Evolutionary conservation across 2,888 invertebrate species (phyloP), one percentile per base, ranked within the genome.

Genomic region (Argynnis bischoffii): DNA sequence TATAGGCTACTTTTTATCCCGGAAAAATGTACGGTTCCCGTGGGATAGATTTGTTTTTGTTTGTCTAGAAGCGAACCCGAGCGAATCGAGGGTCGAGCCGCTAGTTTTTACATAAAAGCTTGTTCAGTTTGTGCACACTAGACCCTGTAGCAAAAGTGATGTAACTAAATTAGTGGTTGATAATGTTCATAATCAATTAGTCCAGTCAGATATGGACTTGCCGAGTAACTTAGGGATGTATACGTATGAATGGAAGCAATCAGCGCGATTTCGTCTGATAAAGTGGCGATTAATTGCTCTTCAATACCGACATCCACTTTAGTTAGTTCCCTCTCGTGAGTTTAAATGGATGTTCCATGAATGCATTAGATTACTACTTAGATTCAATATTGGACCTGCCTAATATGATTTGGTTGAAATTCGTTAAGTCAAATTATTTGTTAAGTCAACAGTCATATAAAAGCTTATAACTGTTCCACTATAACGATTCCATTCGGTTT

Each of bases 201-300:
- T 41, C 35, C 47, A 26, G 59, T 48, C 59, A 59, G 47, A 59
- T 48, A 59, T 57, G 26, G 21, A 48, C 13, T 59, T 47, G 21
- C 26, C 59, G 31, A 59, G 59, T 16, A 48, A 59, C 48, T 59
- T 31, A 16, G 26, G 26, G 13, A 26, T 31, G n/a, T 26, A n/a
- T 47, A 26, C 2, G 59, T 59, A 59, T 59, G 59, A 59, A 59
- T 59, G 59, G 59, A 59, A 59, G 59, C 59, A 48, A 59, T 59
- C 59, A 59, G 31, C 31, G 48, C 48, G 48, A 48, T 59, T 59
- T 59, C 48, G 59, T 13, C 48, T 31, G 59, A 59, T 59, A 59
- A 59, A 59, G 59, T 59, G 51, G n/a, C 57, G 64, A 51, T 65
- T 65, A 65, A 65, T 65, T 65, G 64, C 64, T 65, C 57, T 65